These are phyloP conservation scores for Distichodus sexfasciatus DNA, from an alignment of 2,797 vertebrate species.

Conservation along the genomic window DNA sequence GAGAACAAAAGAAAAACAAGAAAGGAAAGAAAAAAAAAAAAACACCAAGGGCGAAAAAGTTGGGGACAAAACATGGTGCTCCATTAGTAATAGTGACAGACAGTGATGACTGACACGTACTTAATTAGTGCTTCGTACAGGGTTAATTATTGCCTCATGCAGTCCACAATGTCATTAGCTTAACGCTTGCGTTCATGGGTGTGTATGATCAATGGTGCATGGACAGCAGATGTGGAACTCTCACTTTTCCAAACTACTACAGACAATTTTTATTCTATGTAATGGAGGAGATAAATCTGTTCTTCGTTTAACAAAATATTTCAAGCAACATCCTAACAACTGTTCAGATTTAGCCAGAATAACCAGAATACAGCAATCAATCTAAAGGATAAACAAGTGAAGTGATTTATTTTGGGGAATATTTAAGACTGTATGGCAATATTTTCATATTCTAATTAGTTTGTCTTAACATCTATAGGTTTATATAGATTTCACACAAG, in stretches of 20 bases:
- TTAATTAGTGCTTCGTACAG: constrained; percentile 70
- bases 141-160: constrained; percentile 76
- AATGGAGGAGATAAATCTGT: neutral
- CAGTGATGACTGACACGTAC: constrained; percentile 56
- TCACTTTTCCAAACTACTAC: neutral
- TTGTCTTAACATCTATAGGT: too few species aligned
- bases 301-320: too few species aligned
- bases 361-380: too few species aligned
- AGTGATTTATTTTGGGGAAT: too few species aligned
- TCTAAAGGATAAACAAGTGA: too few species aligned
- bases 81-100: constrained; percentile 72
- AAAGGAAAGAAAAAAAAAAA: constrained; percentile 50
- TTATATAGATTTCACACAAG: too few species aligned
- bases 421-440: too few species aligned
- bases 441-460: too few species aligned
- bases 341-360: too few species aligned
- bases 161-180: constrained; percentile 49
- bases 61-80: constrained; percentile 70
- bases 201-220: constrained; percentile 22
- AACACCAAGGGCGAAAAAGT: constrained; percentile 67
- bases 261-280: constrained; percentile 1
- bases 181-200: constrained; percentile 29
- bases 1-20: constrained; percentile 23
- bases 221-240: constrained; percentile 6
- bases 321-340: too few species aligned